Evolutionary conservation across 2,888 invertebrate species (phyloP), one percentile per base, ranked within the genome.

Genomic region (Dermolepida albohirtum): DNA sequence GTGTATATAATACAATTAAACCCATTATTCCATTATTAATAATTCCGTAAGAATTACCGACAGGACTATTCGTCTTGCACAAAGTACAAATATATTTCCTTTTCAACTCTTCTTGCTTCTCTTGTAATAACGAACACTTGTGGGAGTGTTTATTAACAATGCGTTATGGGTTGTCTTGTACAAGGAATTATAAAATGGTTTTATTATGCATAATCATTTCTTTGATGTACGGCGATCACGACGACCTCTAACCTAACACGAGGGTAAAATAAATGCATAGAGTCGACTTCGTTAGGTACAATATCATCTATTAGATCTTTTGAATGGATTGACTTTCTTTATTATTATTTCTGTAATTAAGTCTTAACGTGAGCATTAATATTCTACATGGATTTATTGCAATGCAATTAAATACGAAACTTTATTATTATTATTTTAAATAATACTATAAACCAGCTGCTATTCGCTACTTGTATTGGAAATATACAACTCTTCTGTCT

Each of bases 151-250:
- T 65, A 68, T 65, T 65, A 68, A 68, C 68, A 65, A 65, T 65
- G 64, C 59, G 50, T 65, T 65, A 65, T 65, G 65, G 52, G 59
- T 43, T 64, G 59, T 52, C 63, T 52, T 50, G 68, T 68, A 59
- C 51, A 41, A 50, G 68, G 57, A 50, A 50, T 49, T 65, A 68
- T 68, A 65, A 65, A 68, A 68, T 68, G 64, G 65, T 43, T 68
- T 68, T 68, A 68, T 68, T 68, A 68, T 68, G 68, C 68, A 68
- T 68, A 68, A 68, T 57, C 59, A 59, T 57, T 64, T 65, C 68
- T 68, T 68, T 65, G 68, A 68, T 68, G 65, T 65, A 68, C 68
- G 64, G 59, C 59, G 68, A 68, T 65, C 59, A 49, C 41, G 27
- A 34, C 34, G 64, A 64, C 68, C 68, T 68, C 22, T 68, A 65